Base-by-base conservation (phyloP, 2,888 invertebrate species). In the Synanthedon myopaeformis region DNA sequence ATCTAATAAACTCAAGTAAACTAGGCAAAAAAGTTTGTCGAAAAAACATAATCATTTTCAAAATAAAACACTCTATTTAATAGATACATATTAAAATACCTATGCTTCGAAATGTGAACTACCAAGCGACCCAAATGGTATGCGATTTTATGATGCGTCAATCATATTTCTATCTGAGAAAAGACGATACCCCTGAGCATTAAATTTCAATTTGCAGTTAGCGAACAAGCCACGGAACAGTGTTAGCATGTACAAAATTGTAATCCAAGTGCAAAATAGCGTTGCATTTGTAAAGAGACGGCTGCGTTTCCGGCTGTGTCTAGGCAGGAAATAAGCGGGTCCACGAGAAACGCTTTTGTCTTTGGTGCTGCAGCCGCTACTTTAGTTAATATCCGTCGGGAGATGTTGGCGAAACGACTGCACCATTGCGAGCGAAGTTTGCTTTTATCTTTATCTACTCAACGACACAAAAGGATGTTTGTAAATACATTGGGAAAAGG, bases 241-340 rank as follows among this genome's bases (percentile, higher is more conserved):
- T 23, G 23, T 23, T 23, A 23, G 23, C 23, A 23, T 23, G 4
- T 23, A 23, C 23, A 4, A 23, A 23, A 23, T 23, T 23, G 42
- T 42, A n/a, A 42, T 13, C 13, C 42, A 8, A 45, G 13, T 45
- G 13, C 45, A 45, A 45, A 45, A 45, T n/a, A 14, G 13, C 14
- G 51, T 52, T 49, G 54, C 51, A 48, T 51, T 54, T 35, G 54
- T 42, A 72, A 70, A 72, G 73, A 70, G 66, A 57, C 56, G 59
- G 64, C 63, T 56, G 54, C 58, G 70, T 67, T 79, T 83, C 82
- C 82, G 76, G 68, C 65, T 64, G 62, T 68, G 82, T 83, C 84
- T 83, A 72, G 68, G 67, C 81, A 79, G 84, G 84, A 84, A 84
- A 82, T 81, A 77, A 74, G 71, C 73, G 73, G 65, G 74, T 70